Evolutionary conservation across 2,797 vertebrate species (phyloP).

Genomic region (Molossus alvarezi): DNA sequence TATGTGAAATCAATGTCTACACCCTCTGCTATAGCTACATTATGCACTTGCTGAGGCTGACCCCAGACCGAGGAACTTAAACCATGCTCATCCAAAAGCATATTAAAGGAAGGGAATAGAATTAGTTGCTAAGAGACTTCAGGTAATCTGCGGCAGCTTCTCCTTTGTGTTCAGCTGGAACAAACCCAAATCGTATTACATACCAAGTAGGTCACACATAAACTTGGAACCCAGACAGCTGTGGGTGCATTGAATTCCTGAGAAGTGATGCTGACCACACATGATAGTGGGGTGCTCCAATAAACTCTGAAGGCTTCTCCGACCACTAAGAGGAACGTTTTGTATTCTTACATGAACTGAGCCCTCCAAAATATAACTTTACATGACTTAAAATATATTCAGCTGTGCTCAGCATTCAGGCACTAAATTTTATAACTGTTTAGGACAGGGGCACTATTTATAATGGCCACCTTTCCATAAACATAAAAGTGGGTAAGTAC

Average conservation of each 20-base stretch:
- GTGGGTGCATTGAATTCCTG: not conserved
- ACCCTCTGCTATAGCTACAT: not conserved
- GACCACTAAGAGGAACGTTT: not conserved
- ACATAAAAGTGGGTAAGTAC: conserved; percentile 10
- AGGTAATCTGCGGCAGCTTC: not conserved
- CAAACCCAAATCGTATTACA: not conserved
- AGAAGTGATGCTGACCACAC: not conserved
- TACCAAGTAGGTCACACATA: not conserved
- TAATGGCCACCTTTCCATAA: not conserved
- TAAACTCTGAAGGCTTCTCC: not conserved
- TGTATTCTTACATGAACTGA: not conserved
- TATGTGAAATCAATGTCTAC: not conserved
- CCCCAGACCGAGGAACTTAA: not conserved
- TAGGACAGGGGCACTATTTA: not conserved
- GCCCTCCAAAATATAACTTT: not conserved
- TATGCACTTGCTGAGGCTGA: not conserved
- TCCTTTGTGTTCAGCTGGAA: not conserved
- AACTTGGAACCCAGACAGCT: not conserved
- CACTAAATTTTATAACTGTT: conserved; percentile 25
- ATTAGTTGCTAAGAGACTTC: conserved; percentile 56
- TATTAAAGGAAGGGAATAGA: not conserved
- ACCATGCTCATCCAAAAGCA: not conserved
- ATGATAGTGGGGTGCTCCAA: not conserved
- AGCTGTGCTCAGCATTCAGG: not conserved
- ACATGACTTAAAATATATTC: not conserved